Conservation (phyloP, 2,888 invertebrate species). For the Noctua janthe region DNA sequence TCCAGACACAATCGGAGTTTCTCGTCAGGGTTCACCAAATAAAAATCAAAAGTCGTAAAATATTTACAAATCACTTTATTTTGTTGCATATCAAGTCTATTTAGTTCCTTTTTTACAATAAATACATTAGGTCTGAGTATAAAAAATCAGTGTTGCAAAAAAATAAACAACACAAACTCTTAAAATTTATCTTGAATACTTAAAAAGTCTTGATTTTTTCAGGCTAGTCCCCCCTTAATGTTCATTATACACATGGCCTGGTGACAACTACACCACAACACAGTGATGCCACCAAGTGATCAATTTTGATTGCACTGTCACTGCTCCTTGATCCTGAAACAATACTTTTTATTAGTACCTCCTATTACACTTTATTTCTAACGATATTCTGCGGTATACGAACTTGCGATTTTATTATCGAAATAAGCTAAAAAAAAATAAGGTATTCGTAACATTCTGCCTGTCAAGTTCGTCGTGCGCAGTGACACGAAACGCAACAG, state of each 20-base stretch:
- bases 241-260: slow-evolving; percentile 81
- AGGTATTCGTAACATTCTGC: neutral
- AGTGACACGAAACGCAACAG: neutral
- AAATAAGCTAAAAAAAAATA: neutral
- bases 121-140: slow-evolving; percentile 88
- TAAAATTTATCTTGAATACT: slow-evolving; percentile 79
- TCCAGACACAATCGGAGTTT: no score
- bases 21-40: slow-evolving; percentile 22
- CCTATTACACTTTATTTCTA: neutral
- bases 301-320: slow-evolving; percentile 84
- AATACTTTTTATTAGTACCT: slow-evolving; percentile 16
- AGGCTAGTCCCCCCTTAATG: slow-evolving; percentile 78
- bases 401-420: neutral
- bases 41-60: slow-evolving; percentile 65
- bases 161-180: slow-evolving; percentile 86
- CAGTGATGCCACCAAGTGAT: slow-evolving; percentile 77
- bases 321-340: slow-evolving; percentile 81
- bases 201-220: slow-evolving; percentile 83
- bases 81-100: slow-evolving; percentile 88
- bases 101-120: slow-evolving; percentile 87
- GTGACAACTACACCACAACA: slow-evolving; percentile 77
- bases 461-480: neutral
- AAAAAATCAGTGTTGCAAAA: slow-evolving; percentile 86
- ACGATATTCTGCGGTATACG: neutral
- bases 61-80: slow-evolving; percentile 90